Percentiles rank a stretch among this genome's conserved stretches.
phyloP scores from a whole-genome alignment of 1,140 invertebrate species.

The Drosophila gunungcola region DNA sequence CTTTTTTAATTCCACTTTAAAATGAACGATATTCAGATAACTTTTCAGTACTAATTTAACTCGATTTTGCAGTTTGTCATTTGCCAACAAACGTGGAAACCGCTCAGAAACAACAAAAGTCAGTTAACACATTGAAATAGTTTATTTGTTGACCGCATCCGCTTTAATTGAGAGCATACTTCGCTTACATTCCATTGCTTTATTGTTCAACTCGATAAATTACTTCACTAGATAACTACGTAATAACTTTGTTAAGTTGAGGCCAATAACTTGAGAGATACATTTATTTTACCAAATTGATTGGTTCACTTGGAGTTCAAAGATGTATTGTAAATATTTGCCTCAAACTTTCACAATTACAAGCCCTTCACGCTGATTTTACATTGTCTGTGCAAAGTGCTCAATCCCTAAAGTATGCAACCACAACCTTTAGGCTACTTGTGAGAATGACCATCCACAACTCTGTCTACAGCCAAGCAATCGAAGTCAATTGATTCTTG shows the following conservation, averaged over 20 bases:
- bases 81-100: not conserved
- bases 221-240: not conserved
- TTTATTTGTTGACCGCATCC: slow-evolving; percentile 1
- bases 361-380: slow-evolving; percentile 1
- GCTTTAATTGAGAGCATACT: not conserved
- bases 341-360: slow-evolving; percentile 12
- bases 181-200: not conserved
- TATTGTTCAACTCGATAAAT: not conserved
- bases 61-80: not conserved
- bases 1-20: not conserved
- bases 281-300: not conserved
- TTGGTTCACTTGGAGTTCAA: not conserved
- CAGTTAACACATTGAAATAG: not conserved
- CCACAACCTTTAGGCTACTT: not conserved
- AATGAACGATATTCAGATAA: not conserved
- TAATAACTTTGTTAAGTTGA: not conserved
- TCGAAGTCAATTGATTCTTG: slow-evolving; percentile 1
- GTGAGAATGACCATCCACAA: slow-evolving; percentile 4
- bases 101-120: slow-evolving; percentile 1
- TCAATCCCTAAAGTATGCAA: slow-evolving; percentile 38
- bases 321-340: not conserved
- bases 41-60: not conserved
- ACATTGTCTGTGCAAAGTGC: slow-evolving; percentile 2
- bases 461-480: not conserved
- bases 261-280: not conserved